Percentiles rank a stretch among this genome's conserved stretches.
Evolutionary conservation across 2,888 invertebrate species (phyloP).

Genomic region (Drosophila nigritarsus): DNA sequence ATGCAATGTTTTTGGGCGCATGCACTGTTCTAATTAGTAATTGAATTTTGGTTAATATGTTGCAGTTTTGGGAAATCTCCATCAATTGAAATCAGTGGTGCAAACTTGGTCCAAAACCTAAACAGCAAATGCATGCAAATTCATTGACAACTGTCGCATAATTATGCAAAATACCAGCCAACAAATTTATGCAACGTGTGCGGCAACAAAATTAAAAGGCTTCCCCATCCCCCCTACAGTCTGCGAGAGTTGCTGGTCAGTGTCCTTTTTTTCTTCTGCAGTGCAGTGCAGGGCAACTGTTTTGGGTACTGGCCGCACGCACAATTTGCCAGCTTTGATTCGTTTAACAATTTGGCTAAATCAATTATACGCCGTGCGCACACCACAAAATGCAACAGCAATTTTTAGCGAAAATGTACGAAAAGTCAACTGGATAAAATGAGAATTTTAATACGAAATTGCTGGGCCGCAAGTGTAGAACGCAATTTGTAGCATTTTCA

Average conservation of each 20-base stretch:
- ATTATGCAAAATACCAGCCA: slow-evolving; percentile 53
- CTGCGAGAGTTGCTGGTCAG: neutral
- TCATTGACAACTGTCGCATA: slow-evolving; percentile 71
- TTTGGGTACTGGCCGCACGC: slow-evolving; percentile 30
- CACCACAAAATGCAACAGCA: slow-evolving; percentile 42
- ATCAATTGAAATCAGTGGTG: slow-evolving; percentile 37
- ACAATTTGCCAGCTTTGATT: slow-evolving; percentile 68
- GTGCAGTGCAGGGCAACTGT: slow-evolving; percentile 13
- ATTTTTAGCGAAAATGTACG: slow-evolving; percentile 40
- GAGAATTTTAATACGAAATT: slow-evolving; percentile 59
- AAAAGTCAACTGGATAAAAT: neutral
- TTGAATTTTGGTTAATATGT: slow-evolving; percentile 43
- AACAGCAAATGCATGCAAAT: slow-evolving; percentile 48
- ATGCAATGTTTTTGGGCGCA: neutral
- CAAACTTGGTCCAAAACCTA: slow-evolving; percentile 30
- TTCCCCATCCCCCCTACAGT: neutral
- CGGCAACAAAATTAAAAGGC: slow-evolving; percentile 65
- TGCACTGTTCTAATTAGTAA: slow-evolving; percentile 36
- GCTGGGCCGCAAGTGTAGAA: slow-evolving; percentile 30
- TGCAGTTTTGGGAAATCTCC: slow-evolving; percentile 18
- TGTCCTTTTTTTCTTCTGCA: slow-evolving; percentile 15
- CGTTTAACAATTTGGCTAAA: slow-evolving; percentile 76
- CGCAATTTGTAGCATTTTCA: slow-evolving; percentile 62
- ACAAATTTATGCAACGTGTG: slow-evolving; percentile 73
- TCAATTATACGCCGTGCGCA: slow-evolving; percentile 70